A percentile compares a stretch with the other conserved stretches of the same genome.
phyloP scores from a whole-genome alignment of 2,888 invertebrate species.

The Steinernema scapterisci region DNA sequence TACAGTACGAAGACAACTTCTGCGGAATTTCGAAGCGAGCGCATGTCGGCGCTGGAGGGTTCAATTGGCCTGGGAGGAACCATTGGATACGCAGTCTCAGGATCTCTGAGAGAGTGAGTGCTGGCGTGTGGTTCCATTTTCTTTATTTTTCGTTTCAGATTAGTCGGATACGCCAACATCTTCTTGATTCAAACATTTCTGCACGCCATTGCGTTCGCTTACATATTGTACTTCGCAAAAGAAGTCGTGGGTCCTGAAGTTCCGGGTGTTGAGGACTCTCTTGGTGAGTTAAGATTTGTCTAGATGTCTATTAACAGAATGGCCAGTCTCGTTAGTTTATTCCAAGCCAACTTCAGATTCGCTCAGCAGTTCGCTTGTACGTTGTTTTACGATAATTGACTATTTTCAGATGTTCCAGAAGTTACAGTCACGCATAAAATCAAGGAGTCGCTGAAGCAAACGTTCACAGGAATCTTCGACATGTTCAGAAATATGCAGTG shows the following conservation, averaged over 20 bases:
- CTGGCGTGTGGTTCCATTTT: not conserved
- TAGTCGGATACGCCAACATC: conserved; percentile 67
- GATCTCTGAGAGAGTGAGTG: conserved; percentile 62
- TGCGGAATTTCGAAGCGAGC: conserved; percentile 60
- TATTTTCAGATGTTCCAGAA: conserved; percentile 37
- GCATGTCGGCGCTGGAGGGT: conserved; percentile 68
- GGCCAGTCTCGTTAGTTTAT: no score
- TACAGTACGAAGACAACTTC: conserved; percentile 67
- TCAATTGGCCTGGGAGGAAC: conserved; percentile 68
- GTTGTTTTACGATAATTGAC: not conserved
- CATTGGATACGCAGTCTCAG: conserved; percentile 67
- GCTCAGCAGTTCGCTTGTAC: no score
- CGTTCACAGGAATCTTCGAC: not conserved
- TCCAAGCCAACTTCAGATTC: no score
- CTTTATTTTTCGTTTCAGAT: conserved; percentile 57
- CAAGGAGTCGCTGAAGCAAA: not conserved
- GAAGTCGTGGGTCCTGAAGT: conserved; percentile 36
- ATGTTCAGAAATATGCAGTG: not conserved
- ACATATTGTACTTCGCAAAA: conserved; percentile 58
- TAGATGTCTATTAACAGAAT: no score
- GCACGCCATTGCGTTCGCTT: conserved; percentile 63
- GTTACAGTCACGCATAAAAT: conserved; percentile 34
- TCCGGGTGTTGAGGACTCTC: not conserved
- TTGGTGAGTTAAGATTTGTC: not conserved
- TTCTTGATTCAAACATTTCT: conserved; percentile 64